Conservation (phyloP, 2,888 invertebrate species). For the Cinara cedri region DNA sequence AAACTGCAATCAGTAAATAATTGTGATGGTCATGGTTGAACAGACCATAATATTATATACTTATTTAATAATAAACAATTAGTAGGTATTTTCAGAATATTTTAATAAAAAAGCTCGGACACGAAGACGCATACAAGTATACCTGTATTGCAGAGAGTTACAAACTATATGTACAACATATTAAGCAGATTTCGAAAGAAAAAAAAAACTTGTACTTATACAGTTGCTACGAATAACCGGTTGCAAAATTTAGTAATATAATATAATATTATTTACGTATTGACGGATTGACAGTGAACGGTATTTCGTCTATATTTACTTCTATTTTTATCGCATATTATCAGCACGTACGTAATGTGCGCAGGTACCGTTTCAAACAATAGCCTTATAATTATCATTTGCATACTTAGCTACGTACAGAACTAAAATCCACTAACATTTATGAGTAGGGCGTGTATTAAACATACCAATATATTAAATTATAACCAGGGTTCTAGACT, state of each 20-base stretch:
- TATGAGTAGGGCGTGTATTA: not conserved
- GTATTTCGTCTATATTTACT: not conserved
- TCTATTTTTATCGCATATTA: conserved; percentile 36
- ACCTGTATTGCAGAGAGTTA: no score
- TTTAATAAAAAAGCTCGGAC: not conserved
- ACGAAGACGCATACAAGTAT: no score
- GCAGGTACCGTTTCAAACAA: conserved; percentile 14
- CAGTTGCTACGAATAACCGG: conserved; percentile 5
- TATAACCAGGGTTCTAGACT: no score
- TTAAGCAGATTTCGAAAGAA: not conserved
- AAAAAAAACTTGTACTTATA: conserved; percentile 7
- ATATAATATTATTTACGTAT: not conserved
- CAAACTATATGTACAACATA: not conserved
- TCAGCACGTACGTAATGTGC: not conserved
- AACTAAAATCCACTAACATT: not conserved
- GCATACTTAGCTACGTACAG: not conserved
- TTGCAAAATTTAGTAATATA: conserved; percentile 5
- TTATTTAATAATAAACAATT: not conserved
- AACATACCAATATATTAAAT: no score
- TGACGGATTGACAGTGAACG: conserved; percentile 35
- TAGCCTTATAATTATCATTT: conserved; percentile 26
- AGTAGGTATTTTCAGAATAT: not conserved
- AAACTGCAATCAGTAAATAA: no score
- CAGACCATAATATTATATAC: no score
- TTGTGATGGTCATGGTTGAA: no score